A percentile compares a stretch with the other conserved stretches of the same genome.
Conservation (phyloP, 2,113 vertebrate species). For the Phrynosoma blainvillii region DNA sequence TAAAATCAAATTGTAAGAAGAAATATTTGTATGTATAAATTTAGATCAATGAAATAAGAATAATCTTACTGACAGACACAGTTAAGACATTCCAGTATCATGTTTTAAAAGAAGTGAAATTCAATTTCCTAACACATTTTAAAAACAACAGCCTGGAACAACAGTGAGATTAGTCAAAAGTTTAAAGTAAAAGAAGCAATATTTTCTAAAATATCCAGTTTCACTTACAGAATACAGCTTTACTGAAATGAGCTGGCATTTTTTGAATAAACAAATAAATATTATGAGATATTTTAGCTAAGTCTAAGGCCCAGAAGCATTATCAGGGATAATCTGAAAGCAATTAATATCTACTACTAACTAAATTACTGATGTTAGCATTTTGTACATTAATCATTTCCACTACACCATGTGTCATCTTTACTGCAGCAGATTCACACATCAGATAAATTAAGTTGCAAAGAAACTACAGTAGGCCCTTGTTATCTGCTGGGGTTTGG, state of each 20-base stretch:
- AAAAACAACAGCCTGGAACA: neutral
- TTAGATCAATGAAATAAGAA: neutral
- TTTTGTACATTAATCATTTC: neutral
- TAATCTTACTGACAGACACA: neutral
- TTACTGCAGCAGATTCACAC: neutral
- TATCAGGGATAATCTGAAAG: too few species aligned
- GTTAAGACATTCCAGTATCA: neutral
- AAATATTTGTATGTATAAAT: constrained; percentile 26
- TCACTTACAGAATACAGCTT: neutral
- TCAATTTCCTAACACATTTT: neutral
- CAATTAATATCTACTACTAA: too few species aligned
- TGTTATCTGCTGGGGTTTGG: too few species aligned
- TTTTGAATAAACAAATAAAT: too few species aligned
- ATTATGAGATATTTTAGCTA: neutral
- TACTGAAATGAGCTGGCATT: neutral
- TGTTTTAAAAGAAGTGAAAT: constrained; percentile 4
- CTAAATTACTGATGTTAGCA: neutral
- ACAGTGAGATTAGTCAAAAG: neutral
- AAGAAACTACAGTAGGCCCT: too few species aligned
- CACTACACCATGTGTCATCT: neutral
- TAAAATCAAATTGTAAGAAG: constrained; percentile 52
- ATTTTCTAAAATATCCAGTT: neutral
- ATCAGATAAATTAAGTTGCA: neutral
- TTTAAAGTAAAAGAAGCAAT: neutral
- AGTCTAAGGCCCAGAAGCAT: neutral